Conservation (phyloP, 1,140 invertebrate species). For the Euwallacea fornicatus region DNA sequence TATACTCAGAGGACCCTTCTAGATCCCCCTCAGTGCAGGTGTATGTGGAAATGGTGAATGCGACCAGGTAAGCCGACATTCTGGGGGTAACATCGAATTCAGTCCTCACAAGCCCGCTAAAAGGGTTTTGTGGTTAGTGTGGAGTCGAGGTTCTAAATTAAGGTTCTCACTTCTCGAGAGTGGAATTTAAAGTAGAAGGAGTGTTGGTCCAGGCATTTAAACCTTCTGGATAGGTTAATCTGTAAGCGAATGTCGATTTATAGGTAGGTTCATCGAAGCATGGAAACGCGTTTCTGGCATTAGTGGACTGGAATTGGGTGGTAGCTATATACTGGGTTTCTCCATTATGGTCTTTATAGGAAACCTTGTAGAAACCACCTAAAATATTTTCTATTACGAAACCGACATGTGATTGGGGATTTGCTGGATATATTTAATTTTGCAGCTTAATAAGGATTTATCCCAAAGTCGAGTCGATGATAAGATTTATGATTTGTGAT, state of each 20-base stretch:
- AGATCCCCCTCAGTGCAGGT: constrained; percentile 31
- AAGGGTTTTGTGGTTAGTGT: too few species aligned
- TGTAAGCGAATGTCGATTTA: constrained; percentile 18
- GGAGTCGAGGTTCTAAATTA: not conserved
- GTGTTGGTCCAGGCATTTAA: constrained; percentile 25
- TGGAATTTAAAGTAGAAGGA: not conserved
- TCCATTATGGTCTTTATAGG: constrained; percentile 7
- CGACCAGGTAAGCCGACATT: constrained; percentile 78
- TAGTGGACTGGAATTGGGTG: constrained; percentile 79
- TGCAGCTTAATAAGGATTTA: not conserved
- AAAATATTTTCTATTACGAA: not conserved
- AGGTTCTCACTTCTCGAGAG: not conserved
- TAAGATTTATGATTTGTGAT: constrained; percentile 5
- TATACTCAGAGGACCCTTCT: constrained; percentile 54
- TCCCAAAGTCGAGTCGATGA: not conserved
- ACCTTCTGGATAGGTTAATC: constrained; percentile 9
- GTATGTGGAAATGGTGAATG: constrained; percentile 60
- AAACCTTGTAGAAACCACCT: constrained; percentile 29
- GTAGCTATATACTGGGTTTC: constrained; percentile 57
- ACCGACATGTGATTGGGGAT: too few species aligned
- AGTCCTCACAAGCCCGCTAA: not conserved
- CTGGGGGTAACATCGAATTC: constrained; percentile 28
- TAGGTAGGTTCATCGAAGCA: constrained; percentile 28
- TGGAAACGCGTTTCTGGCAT: constrained; percentile 60
- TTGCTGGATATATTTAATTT: too few species aligned